Conservation (phyloP, 2,113 vertebrate species). For the Hippopotamus amphibius region DNA sequence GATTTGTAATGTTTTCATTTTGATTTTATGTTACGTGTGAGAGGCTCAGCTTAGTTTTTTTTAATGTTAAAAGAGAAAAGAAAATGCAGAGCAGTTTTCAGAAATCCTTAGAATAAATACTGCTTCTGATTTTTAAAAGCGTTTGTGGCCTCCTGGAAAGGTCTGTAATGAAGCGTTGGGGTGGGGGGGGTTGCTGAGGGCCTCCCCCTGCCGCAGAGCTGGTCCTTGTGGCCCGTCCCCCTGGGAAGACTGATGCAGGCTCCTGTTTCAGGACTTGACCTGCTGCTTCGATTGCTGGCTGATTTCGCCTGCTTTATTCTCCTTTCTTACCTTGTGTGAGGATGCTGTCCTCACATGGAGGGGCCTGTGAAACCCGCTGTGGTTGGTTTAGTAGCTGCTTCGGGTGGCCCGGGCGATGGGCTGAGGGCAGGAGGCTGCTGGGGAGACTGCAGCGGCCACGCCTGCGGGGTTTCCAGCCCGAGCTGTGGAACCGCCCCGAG, state of each 20-base stretch:
- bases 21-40: neutral
- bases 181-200: neutral
- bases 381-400: neutral
- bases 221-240: neutral
- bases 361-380: rapidly evolving
- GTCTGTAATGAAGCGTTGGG: rapidly evolving
- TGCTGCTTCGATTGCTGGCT: neutral
- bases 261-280: conserved; percentile 15
- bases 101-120: neutral
- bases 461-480: rapidly evolving
- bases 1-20: neutral
- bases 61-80: neutral
- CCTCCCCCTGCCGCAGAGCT: neutral
- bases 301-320: neutral
- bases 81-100: neutral
- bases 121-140: neutral
- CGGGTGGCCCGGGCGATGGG: rapidly evolving
- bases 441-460: rapidly evolving
- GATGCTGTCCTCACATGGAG: rapidly evolving
- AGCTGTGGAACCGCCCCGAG: too few species aligned
- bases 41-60: neutral
- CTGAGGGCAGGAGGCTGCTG: neutral
- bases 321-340: neutral
- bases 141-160: neutral
- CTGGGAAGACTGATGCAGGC: neutral